These are phyloP conservation scores for Enteromius mattozi DNA, from an alignment of 2,797 vertebrate genomes.

Conservation along the genomic window DNA sequence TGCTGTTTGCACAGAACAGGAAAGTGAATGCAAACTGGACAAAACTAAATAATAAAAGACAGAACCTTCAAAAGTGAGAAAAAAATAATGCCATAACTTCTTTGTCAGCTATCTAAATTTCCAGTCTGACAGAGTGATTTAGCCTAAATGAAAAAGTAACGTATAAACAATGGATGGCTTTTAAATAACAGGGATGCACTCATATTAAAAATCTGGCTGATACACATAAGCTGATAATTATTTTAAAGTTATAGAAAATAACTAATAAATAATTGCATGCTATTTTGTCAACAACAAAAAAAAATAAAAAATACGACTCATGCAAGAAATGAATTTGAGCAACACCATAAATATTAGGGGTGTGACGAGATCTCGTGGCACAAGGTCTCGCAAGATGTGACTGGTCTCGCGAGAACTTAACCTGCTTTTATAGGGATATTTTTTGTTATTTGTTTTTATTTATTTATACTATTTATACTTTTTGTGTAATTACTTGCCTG, in stretches of 20 bases:
- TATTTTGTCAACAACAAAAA: neutral
- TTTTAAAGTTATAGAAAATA: neutral
- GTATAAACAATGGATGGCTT: neutral
- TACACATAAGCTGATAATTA: neutral
- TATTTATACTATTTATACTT: no score
- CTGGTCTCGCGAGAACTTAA: no score
- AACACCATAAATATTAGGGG: no score
- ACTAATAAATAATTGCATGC: neutral
- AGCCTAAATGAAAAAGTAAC: neutral
- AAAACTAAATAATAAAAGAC: slow-evolving; percentile 20
- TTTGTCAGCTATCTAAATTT: neutral
- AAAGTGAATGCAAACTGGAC: slow-evolving; percentile 39
- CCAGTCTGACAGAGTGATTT: neutral
- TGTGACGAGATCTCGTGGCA: no score
- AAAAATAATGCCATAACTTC: neutral
- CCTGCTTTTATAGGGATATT: no score
- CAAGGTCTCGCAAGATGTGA: no score
- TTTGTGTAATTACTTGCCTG: no score
- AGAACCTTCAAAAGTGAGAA: slow-evolving; percentile 13
- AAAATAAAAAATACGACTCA: neutral
- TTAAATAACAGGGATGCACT: neutral
- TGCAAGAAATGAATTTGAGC: neutral
- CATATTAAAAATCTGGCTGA: neutral
- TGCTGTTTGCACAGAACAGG: slow-evolving; percentile 47
- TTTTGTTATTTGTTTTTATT: no score